Base-by-base conservation (phyloP, 2,797 vertebrate species). In the Amblyraja radiata region DNA sequence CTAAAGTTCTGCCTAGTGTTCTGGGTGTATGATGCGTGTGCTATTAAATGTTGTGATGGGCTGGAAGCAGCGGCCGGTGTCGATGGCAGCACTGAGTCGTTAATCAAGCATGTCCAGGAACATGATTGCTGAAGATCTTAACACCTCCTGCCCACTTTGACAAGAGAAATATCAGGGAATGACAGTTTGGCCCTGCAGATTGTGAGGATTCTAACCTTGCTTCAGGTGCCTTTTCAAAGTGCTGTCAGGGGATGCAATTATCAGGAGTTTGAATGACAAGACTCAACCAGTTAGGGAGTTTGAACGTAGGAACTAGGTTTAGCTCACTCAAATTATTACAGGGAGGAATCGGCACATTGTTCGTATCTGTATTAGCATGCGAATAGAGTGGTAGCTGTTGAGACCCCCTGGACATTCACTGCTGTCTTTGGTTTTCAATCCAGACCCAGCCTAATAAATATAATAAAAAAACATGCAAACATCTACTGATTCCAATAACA, bases 231-330 rank as follows among this genome's bases (percentile, higher is more conserved):
- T 90, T 71, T 58, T 28, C 71, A 54, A 54, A 76, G 32, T 25
- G 11, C 90, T 92, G 90, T 14, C 90, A 76, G 68, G 25, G 39
- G 71, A 54, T 74, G 90, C 54, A 92, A n/a, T 76, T 76, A 92
- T 74, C 71, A 92, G n/a, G 54, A 28, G 71, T 76, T 92, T 92
- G 90, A 92, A 76, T 76, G 90, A 76, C 90, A 92, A 25, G 90
- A 54, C 68, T 71, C 46, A 54, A 92, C 73, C 39, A 54, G 28
- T 32, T 65, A 5, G 23, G 46, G 68, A 58, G 23, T 28, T 74
- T 46, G 54, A 23, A 54, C 13, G 14, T 46, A 8, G 90, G 90
- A 46, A 74, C 39, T 14, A 92, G 73, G 76, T 92, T 28, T 74
- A 92, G 23, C 4, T 76, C 46, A 68, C 90, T 92, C 4, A 1